Conservation (phyloP, 2,888 invertebrate species). For the Cryptus viduatorius region DNA sequence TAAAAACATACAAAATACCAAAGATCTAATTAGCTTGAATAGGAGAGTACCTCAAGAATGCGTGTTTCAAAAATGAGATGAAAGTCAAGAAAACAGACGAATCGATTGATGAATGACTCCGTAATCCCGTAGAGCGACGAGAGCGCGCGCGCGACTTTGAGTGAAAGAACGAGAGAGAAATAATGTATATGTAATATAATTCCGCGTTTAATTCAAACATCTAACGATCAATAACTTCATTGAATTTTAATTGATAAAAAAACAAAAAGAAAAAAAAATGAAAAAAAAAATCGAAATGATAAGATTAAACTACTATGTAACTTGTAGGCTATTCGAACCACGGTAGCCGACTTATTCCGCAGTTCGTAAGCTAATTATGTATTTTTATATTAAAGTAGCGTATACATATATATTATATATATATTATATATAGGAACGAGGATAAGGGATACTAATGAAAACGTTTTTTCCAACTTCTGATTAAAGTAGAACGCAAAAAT, state of each 20-base stretch:
- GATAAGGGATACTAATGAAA: slow-evolving; percentile 58
- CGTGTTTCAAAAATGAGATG: slow-evolving; percentile 68
- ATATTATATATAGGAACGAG: slow-evolving; percentile 64
- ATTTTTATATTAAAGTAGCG: slow-evolving; percentile 85
- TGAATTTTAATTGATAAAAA: slow-evolving; percentile 73
- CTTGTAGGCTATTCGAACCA: slow-evolving; percentile 82
- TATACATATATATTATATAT: slow-evolving; percentile 78
- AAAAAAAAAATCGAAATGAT: slow-evolving; percentile 62
- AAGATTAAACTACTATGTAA: slow-evolving; percentile 82
- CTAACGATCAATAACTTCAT: slow-evolving; percentile 76
- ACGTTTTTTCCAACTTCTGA: slow-evolving; percentile 57
- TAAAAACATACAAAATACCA: slow-evolving; percentile 73
- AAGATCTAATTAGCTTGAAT: slow-evolving; percentile 74
- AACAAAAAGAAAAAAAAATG: slow-evolving; percentile 10
- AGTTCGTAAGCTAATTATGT: slow-evolving; percentile 85
- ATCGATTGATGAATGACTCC: slow-evolving; percentile 71
- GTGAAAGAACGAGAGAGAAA: slow-evolving; percentile 74
- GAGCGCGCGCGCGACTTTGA: slow-evolving; percentile 43
- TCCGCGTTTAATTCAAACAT: slow-evolving; percentile 79
- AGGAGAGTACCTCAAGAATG: slow-evolving; percentile 69
- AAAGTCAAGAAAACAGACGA: slow-evolving; percentile 55
- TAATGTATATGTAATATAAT: slow-evolving; percentile 78
- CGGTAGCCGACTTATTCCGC: slow-evolving; percentile 82
- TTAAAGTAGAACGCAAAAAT: slow-evolving; percentile 78
- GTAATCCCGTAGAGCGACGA: slow-evolving; percentile 61